Conservation (phyloP, 2,113 vertebrate species). For the Gavialis gangeticus region DNA sequence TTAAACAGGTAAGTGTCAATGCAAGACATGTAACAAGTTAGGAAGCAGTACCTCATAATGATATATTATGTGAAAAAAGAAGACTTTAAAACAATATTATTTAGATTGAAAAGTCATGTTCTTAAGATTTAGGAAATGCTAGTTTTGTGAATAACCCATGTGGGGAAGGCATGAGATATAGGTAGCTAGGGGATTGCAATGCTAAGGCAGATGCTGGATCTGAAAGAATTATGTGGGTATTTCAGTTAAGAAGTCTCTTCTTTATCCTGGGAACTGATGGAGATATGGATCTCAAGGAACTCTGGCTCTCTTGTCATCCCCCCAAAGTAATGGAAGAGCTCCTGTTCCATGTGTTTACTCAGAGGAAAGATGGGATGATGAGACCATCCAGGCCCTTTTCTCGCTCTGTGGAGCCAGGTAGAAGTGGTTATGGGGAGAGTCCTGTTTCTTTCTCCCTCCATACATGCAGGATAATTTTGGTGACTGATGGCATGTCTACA, state of each 20-base stretch:
- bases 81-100: not conserved
- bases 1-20: conserved; percentile 84
- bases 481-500: no score
- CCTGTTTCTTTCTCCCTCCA: not conserved
- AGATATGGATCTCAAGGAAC: not conserved
- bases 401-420: not conserved
- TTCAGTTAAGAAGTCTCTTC: not conserved
- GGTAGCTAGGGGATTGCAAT: not conserved
- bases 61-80: not conserved
- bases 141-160: not conserved
- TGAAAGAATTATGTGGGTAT: not conserved
- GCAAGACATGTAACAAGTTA: not conserved
- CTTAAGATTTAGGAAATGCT: not conserved
- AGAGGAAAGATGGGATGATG: not conserved
- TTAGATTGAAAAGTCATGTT: not conserved
- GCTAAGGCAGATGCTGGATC: not conserved
- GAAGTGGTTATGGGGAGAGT: not conserved
- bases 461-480: not conserved
- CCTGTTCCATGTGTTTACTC: not conserved
- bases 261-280: not conserved
- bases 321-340: not conserved
- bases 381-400: no score
- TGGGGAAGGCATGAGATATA: no score
- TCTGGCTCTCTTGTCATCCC: not conserved
- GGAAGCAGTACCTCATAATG: not conserved